Evolutionary conservation across 2,888 invertebrate genomes (phyloP).

Genomic region (Acanthopleura granulata): DNA sequence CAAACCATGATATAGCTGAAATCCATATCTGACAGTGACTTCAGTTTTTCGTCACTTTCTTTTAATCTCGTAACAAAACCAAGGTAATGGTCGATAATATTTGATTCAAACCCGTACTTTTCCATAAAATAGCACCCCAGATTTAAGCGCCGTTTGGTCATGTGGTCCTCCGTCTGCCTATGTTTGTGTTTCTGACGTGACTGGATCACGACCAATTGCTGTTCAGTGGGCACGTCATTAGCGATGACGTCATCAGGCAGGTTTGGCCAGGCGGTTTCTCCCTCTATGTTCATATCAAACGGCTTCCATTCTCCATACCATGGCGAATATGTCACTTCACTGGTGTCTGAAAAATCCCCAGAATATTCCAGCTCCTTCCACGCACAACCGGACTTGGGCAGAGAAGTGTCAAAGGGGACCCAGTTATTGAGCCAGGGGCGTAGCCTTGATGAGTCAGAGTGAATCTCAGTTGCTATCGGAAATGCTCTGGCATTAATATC

Average conservation of each 20-base stretch:
- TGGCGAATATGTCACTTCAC: conserved; percentile 13
- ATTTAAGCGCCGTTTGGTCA: conserved; percentile 32
- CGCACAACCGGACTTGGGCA: conserved; percentile 37
- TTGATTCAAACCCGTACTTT: conserved; percentile 31
- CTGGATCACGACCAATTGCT: conserved; percentile 35
- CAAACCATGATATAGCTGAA: not conserved
- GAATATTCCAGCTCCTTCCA: conserved; percentile 29
- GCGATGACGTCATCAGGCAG: conserved; percentile 40
- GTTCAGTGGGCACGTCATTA: conserved; percentile 41
- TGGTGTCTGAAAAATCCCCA: conserved; percentile 9
- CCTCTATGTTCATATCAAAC: conserved; percentile 40
- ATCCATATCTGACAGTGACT: not conserved
- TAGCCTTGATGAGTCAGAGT: conserved; percentile 22
- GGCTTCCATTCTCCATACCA: conserved; percentile 22
- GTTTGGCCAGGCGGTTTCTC: conserved; percentile 45
- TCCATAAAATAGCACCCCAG: conserved; percentile 33
- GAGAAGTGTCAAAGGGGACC: conserved; percentile 40
- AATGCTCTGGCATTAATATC: too few relatives aligned
- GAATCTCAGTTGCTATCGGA: too few relatives aligned
- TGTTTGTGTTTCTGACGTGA: conserved; percentile 34
- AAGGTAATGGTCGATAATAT: not conserved
- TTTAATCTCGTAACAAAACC: not conserved
- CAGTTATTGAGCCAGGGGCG: conserved; percentile 40
- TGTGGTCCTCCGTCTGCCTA: conserved; percentile 31
- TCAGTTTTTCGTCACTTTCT: conserved; percentile 1